phyloP scores from a whole-genome alignment of 1,140 invertebrate genomes.

The Apis dorsata region DNA sequence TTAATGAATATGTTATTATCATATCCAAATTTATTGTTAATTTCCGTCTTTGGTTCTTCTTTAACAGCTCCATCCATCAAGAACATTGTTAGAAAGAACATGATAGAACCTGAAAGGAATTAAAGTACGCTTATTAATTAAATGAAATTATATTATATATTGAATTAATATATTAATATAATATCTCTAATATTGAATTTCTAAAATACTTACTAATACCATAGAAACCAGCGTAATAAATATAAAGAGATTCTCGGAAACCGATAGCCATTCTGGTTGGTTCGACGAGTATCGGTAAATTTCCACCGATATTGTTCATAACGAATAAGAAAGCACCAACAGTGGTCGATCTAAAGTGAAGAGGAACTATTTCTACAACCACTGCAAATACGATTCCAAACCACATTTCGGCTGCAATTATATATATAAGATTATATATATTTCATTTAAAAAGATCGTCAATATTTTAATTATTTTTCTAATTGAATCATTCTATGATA shows the following conservation, averaged over 20 bases:
- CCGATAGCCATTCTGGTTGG: slow-evolving; percentile 89
- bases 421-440: no score
- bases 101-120: slow-evolving; percentile 82
- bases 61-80: slow-evolving; percentile 83
- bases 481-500: no score
- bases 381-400: slow-evolving; percentile 94
- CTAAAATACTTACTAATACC: slow-evolving; percentile 86
- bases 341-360: slow-evolving; percentile 89
- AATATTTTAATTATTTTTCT: no score
- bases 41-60: slow-evolving; percentile 36
- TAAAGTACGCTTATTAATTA: slow-evolving; percentile 1
- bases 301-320: slow-evolving; percentile 96
- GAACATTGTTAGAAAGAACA: slow-evolving; percentile 87
- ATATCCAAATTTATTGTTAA: slow-evolving; percentile 68
- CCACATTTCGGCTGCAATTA: slow-evolving; percentile 92
- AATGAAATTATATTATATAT: no score
- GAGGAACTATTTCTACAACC: slow-evolving; percentile 91
- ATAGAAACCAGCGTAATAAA: slow-evolving; percentile 93
- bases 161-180: background rate
- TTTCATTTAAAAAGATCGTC: no score
- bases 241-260: slow-evolving; percentile 90
- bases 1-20: slow-evolving; percentile 80
- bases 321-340: slow-evolving; percentile 93
- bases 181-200: background rate
- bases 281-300: slow-evolving; percentile 92